Evolutionary conservation across 2,888 invertebrate genomes (phyloP).

Genomic region (Dryocosmus kuriphilus): DNA sequence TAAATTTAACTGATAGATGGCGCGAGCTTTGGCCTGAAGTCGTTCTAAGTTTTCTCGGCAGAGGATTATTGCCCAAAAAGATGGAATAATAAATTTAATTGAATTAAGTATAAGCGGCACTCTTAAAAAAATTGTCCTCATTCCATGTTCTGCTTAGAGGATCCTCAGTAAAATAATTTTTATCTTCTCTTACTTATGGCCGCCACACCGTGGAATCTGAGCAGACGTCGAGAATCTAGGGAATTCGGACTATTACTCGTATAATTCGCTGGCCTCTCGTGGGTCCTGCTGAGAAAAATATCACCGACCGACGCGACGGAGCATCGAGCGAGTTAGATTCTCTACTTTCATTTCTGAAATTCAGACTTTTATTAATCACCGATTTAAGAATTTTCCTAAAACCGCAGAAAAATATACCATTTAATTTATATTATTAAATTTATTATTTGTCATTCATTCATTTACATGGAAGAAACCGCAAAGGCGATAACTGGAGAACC

Average conservation of each 20-base stretch:
- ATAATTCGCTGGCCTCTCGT: conserved; percentile 28
- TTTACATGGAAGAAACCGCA: too few species aligned
- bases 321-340: neutral
- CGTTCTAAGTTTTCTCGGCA: too few species aligned
- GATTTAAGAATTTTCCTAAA: neutral
- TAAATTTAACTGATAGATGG: too few species aligned
- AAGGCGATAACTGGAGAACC: too few species aligned
- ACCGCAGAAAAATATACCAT: neutral
- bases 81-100: neutral
- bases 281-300: neutral
- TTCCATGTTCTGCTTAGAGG: neutral
- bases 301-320: neutral
- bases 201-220: conserved; percentile 53
- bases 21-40: too few species aligned
- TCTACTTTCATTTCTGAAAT: neutral
- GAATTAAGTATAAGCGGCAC: neutral
- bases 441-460: neutral
- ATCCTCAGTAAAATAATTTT: conserved; percentile 51
- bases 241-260: conserved; percentile 53
- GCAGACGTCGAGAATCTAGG: conserved; percentile 46
- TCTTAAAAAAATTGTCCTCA: neutral
- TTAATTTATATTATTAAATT: neutral
- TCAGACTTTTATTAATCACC: neutral
- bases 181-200: conserved; percentile 45
- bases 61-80: too few species aligned